A percentile compares a stretch with the other conserved stretches of the same genome.
phyloP scores from a whole-genome alignment of 2,888 invertebrate species.

The Lysandra coridon region DNA sequence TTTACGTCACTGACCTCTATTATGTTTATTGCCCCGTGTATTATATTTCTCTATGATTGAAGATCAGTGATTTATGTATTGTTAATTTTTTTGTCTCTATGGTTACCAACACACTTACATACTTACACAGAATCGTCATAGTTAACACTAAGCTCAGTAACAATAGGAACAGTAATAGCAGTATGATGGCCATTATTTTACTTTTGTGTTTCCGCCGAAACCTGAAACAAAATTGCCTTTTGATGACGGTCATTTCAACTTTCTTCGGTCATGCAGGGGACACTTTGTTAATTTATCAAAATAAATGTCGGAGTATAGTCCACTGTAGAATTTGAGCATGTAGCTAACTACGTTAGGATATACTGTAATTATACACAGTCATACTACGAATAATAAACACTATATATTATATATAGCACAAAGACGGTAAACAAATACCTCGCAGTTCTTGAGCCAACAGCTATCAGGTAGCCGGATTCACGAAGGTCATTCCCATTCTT shows the following conservation, averaged over 20 bases:
- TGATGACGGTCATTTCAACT: background rate
- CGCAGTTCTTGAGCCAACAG: constrained; percentile 74
- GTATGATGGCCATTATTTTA: constrained; percentile 70
- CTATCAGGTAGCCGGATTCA: constrained; percentile 72
- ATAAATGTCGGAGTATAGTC: background rate
- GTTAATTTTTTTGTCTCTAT: too few species aligned
- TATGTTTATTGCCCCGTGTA: too few species aligned
- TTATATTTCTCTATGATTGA: too few species aligned
- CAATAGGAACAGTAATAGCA: constrained; percentile 74
- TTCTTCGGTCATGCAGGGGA: background rate
- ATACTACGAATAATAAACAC: too few species aligned
- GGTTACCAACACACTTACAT: constrained; percentile 34
- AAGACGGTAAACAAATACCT: constrained; percentile 52
- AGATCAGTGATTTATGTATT: too few species aligned
- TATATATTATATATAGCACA: too few species aligned
- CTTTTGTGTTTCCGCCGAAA: constrained; percentile 83
- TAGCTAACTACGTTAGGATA: background rate
- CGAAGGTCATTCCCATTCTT: constrained; percentile 70
- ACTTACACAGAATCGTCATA: constrained; percentile 79
- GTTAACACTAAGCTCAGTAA: constrained; percentile 79
- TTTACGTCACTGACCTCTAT: too few species aligned
- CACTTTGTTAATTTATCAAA: background rate
- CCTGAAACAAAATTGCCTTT: constrained; percentile 61
- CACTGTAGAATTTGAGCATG: background rate
- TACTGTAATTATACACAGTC: too few species aligned